phyloP scores from a whole-genome alignment of 2,113 vertebrate genomes.

The Cichladusa arquata region DNA sequence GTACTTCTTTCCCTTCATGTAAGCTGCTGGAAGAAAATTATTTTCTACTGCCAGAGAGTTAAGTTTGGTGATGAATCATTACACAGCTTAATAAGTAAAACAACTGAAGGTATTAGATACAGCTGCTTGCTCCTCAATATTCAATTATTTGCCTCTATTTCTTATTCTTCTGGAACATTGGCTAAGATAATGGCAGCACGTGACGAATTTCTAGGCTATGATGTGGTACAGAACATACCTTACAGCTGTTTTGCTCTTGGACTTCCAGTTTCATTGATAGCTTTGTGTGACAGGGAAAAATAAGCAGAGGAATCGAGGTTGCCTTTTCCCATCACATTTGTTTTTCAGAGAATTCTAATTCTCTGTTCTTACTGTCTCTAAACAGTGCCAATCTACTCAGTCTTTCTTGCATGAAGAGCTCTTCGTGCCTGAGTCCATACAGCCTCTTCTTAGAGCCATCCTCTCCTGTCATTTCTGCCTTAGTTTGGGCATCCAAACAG shows the following conservation, averaged over 20 bases:
- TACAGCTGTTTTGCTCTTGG: not conserved
- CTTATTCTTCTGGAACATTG: not conserved
- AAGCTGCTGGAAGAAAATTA: not conserved
- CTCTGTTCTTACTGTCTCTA: not conserved
- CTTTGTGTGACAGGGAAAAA: not conserved
- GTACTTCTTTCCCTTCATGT: not conserved
- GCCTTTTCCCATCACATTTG: not conserved
- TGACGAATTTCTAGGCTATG: not conserved
- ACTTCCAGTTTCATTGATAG: not conserved
- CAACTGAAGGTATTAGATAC: not conserved
- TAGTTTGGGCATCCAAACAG: not conserved
- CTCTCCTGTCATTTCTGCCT: not conserved
- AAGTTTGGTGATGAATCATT: conserved; percentile 7
- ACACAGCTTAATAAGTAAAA: not conserved
- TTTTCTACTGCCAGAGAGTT: conserved; percentile 15
- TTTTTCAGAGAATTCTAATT: not conserved
- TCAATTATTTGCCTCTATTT: not conserved
- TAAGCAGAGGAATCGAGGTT: not conserved
- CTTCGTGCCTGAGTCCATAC: not conserved
- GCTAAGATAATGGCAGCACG: not conserved
- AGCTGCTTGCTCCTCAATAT: not conserved
- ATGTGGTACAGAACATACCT: not conserved
- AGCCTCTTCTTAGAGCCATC: not conserved
- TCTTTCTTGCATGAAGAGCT: not conserved
- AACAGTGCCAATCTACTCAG: not conserved